A percentile compares a stretch with the other conserved stretches of the same genome.
These are phyloP conservation scores for Rhodophaea formosa DNA, from an alignment of 2,888 invertebrate genomes.

Conservation along the genomic window DNA sequence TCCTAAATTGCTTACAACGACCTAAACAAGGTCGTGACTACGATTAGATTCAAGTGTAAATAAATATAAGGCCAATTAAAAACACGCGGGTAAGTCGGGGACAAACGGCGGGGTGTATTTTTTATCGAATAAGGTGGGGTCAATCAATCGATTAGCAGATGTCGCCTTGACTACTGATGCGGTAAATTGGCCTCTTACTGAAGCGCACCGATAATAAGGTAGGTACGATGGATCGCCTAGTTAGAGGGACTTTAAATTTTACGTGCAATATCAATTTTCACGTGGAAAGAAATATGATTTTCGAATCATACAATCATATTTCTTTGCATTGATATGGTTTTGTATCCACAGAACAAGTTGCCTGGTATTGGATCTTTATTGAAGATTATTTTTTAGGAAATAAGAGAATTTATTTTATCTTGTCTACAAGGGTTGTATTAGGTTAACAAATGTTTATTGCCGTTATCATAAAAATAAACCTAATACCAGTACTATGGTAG, in stretches of 20 bases:
- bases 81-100: slow-evolving; percentile 38
- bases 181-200: slow-evolving; percentile 73
- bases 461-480: no score
- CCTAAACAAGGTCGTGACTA: no score
- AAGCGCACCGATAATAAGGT: slow-evolving; percentile 53
- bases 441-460: no score
- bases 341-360: no score
- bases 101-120: slow-evolving; percentile 55
- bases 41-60: slow-evolving; percentile 19
- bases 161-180: slow-evolving; percentile 75
- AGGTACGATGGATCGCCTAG: slow-evolving; percentile 38
- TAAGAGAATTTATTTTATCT: no score
- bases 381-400: no score
- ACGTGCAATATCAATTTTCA: neutral
- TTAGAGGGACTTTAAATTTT: slow-evolving; percentile 38
- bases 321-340: no score
- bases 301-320: no score
- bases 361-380: no score
- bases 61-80: slow-evolving; percentile 10
- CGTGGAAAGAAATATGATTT: neutral
- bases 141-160: slow-evolving; percentile 80
- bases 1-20: no score
- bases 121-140: slow-evolving; percentile 67
- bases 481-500: no score
- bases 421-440: no score